Evolutionary conservation across 2,888 invertebrate species (phyloP).

Genomic region (Amaurobius ferox): DNA sequence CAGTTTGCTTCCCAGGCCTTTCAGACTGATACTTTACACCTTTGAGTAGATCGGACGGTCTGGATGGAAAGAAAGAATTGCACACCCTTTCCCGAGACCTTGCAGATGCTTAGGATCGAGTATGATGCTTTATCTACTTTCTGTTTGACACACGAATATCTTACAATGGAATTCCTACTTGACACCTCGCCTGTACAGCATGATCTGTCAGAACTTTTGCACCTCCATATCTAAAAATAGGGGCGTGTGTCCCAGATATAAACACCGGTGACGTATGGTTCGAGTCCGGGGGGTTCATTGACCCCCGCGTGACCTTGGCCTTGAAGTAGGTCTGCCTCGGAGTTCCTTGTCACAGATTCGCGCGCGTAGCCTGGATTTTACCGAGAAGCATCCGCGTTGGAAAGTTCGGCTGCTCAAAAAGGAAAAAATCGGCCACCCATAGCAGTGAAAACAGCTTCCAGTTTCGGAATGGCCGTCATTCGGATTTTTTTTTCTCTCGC

Average conservation of each 20-base stretch:
- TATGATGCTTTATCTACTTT: too few relatives aligned
- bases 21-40: too few relatives aligned
- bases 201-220: too few relatives aligned
- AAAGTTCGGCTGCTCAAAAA: slow-evolving; percentile 41
- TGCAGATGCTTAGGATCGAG: too few relatives aligned
- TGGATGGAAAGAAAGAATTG: too few relatives aligned
- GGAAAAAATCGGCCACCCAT: slow-evolving; percentile 57
- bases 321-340: slow-evolving; percentile 67
- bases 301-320: slow-evolving; percentile 64
- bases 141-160: too few relatives aligned
- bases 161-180: too few relatives aligned
- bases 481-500: not conserved
- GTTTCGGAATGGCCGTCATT: not conserved
- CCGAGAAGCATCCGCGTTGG: slow-evolving; percentile 34
- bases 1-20: too few relatives aligned
- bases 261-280: slow-evolving; percentile 47
- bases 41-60: too few relatives aligned
- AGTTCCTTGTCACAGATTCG: slow-evolving; percentile 71
- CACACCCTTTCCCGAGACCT: too few relatives aligned
- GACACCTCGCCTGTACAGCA: too few relatives aligned
- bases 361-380: slow-evolving; percentile 42
- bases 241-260: slow-evolving; percentile 42
- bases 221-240: slow-evolving; percentile 10
- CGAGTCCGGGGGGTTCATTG: slow-evolving; percentile 53
- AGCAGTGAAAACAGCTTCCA: slow-evolving; percentile 45